Base-by-base conservation (phyloP, 2,797 vertebrate species). In the Peromyscus attwateri region DNA sequence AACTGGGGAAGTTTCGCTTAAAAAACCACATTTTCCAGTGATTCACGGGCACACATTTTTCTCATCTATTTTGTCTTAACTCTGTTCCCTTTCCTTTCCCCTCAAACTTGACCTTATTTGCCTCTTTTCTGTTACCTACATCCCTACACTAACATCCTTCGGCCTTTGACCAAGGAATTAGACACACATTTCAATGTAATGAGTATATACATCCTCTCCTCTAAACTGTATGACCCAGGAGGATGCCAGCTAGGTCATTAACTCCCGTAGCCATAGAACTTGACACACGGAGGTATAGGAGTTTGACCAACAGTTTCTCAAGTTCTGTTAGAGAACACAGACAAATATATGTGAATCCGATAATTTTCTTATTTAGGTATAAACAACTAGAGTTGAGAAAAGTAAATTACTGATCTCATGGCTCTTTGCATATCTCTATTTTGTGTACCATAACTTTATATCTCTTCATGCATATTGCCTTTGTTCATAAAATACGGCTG, bases 401-500 rank as follows among this genome's bases (percentile, higher is more conserved):
- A 77, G 52, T 9, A 16, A 16, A 75, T 52, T 46, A 70, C 11
- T 92, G 34, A 29, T 19, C 49, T 89, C 19, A 19, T 34, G 29
- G 25, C 12, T 23, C 49, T 68, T 88, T 60, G n/a, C 17, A 37
- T 87, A n/a, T 83, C 64, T 87, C 64, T 94, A 62, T 43, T 83
- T 92, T 31, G 37, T 90, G 21, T 73, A 57, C 19, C 52, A 8
- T 23, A 76, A 31, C 68, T 52, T 71, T n/a, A 34, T 82, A 87
- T 89, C 2, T 71, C 57, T 60, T 87, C 76, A 27, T 57, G 57
- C 23, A 57, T 77, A 5, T 73, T 79, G 10, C 27, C 82, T 92
- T 92, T 75, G 49, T 55, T 92, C 6, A 83, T 66, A 94, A 92
- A 94, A 66, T 37, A 66, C 57, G 55, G 12, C 25, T 80, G 60